These are phyloP conservation scores for Balanococcus diminutus DNA, from an alignment of 2,888 invertebrate genomes.

Conservation along the genomic window DNA sequence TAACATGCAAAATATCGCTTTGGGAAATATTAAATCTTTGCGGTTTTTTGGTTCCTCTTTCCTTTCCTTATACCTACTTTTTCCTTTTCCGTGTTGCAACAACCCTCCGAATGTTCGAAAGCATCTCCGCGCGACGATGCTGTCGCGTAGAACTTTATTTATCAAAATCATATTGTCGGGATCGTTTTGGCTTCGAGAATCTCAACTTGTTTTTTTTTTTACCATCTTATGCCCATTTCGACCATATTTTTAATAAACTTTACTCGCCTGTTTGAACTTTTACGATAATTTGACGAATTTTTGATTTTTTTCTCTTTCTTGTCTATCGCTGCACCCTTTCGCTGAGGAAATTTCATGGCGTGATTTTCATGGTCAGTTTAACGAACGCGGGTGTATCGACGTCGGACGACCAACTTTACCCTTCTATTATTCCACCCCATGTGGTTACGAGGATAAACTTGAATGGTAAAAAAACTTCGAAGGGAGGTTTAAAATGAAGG, in stretches of 20 bases:
- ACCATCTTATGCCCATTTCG: neutral
- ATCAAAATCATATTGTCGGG: neutral
- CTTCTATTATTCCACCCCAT: neutral
- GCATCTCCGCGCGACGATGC: neutral
- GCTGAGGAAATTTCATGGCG: neutral
- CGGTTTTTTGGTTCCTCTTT: constrained; percentile 55
- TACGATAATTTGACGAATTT: neutral
- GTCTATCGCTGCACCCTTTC: neutral
- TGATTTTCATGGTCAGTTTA: constrained; percentile 5
- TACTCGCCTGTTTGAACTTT: neutral
- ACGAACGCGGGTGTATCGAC: neutral
- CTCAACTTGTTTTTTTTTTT: neutral
- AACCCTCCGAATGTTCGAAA: neutral
- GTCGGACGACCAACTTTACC: neutral
- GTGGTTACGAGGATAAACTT: neutral
- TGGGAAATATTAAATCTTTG: constrained; percentile 55
- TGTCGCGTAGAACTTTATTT: neutral
- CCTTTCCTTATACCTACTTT: constrained; percentile 30
- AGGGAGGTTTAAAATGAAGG: neutral
- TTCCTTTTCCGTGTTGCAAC: constrained; percentile 21
- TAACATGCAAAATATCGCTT: constrained; percentile 55
- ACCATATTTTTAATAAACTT: neutral
- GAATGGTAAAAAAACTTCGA: neutral
- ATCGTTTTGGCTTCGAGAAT: neutral
- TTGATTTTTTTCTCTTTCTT: neutral